Conservation (phyloP, 2,113 vertebrate species). For the Poecilia latipinna region DNA sequence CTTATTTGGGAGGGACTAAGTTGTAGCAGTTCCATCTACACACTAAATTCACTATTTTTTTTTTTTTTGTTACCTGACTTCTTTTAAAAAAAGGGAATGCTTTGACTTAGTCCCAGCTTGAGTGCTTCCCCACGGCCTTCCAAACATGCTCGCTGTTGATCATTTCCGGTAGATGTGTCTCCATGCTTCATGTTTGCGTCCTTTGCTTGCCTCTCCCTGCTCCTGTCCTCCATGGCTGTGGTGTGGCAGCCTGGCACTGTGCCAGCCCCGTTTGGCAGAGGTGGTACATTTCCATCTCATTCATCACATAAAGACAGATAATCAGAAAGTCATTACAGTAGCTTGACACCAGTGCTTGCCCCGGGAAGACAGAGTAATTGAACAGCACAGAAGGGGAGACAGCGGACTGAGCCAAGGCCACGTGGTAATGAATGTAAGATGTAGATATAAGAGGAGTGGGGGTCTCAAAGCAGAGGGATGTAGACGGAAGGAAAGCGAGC, state of each 20-base stretch:
- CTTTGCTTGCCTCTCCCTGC: conserved; percentile 41
- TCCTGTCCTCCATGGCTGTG: conserved; percentile 36
- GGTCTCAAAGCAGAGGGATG: conserved; percentile 38
- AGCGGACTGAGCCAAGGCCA: conserved; percentile 80
- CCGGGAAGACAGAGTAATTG: conserved; percentile 87
- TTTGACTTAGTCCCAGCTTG: conserved; percentile 30
- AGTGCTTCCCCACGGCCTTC: conserved; percentile 14
- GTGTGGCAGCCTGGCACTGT: conserved; percentile 67
- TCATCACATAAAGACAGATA: conserved; percentile 88
- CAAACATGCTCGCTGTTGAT: conserved; percentile 18
- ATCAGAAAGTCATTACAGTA: conserved; percentile 88
- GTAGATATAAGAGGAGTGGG: conserved; percentile 55
- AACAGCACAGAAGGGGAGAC: conserved; percentile 84
- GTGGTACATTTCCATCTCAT: conserved; percentile 86
- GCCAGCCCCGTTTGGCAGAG: conserved; percentile 73
- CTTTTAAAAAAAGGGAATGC: conserved; percentile 5
- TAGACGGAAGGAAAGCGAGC: conserved; percentile 46
- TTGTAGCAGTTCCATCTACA: conserved; percentile 48
- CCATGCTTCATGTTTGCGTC: conserved; percentile 64
- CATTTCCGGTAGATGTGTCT: conserved; percentile 6
- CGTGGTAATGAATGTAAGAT: conserved; percentile 82
- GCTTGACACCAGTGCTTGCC: conserved; percentile 83
- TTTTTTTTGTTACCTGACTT: background rate
- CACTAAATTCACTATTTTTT: conserved; percentile 32
- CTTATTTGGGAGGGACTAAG: conserved; percentile 18